Percentiles rank a stretch among this genome's conserved stretches.
phyloP scores from a whole-genome alignment of 2,113 vertebrate genomes.

The Eurystomus gularis region DNA sequence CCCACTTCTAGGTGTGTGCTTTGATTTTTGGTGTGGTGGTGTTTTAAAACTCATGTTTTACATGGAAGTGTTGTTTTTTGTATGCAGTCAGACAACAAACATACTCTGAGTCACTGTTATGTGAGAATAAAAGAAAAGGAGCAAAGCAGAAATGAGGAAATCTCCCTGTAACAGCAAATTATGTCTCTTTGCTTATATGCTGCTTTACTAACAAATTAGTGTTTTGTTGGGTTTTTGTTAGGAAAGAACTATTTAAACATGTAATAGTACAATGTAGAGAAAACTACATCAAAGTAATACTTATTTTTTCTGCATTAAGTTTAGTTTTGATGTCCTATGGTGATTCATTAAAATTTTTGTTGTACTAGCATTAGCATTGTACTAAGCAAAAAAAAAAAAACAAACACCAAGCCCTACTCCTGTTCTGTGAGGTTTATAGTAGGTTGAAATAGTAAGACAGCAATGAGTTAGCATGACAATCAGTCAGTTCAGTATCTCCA shows the following conservation, averaged over 20 bases:
- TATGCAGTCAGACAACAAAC: not conserved
- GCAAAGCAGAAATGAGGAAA: not conserved
- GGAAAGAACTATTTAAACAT: not conserved
- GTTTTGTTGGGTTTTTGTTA: not conserved
- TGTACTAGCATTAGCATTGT: not conserved
- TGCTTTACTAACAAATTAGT: not conserved
- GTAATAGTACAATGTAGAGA: not conserved
- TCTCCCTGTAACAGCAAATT: not conserved
- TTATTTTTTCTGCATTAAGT: not conserved
- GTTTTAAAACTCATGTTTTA: not conserved
- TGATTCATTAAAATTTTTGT: not conserved
- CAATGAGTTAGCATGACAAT: not conserved
- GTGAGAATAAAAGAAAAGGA: not conserved
- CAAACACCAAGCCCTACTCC: too few relatives aligned
- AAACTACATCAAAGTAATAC: not conserved
- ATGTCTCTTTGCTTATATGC: not conserved
- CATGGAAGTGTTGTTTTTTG: not conserved
- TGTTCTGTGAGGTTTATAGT: not conserved
- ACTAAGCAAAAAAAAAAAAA: not conserved
- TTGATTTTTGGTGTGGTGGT: not conserved
- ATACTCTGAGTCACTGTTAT: not conserved
- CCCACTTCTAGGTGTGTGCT: not conserved
- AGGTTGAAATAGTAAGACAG: not conserved
- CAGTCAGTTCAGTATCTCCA: not conserved
- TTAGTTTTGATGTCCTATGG: not conserved